Base-by-base conservation (phyloP, 2,888 invertebrate species). In the Gymnoscelis rufifasciata region DNA sequence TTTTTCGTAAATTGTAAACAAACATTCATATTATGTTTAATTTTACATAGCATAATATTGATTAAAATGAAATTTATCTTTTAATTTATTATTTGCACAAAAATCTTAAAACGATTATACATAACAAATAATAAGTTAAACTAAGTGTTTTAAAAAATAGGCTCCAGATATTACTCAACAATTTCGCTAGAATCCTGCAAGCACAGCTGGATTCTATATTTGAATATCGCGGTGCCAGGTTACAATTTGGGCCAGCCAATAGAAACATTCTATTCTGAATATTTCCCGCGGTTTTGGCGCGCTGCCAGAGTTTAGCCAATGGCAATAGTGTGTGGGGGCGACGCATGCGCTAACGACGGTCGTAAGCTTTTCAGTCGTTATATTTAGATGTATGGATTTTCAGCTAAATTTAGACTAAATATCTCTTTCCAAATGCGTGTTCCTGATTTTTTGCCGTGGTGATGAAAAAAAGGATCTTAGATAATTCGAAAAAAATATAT, bases 151-250 rank as follows among this genome's bases (percentile, higher is more conserved):
- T n/a, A n/a, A n/a, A n/a, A n/a, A n/a, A n/a, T n/a, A n/a, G 5
- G 19, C 19, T 19, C 2, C 19, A 5, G 2, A 19, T 3, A 5
- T 19, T 19, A 7, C 29, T 29, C 29, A 13, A 10, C 3, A 28
- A 30, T 23, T 33, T 31, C 28, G 33, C 36, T 11, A 48, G 24
- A 55, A 64, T 71, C 73, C 72, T 68, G 68, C 72, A 74, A 74
- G 66, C 62, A 55, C 53, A 64, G 66, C 60, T 68, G 63, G 66
- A 64, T 70, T 86, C 87, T 88, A 88, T 88, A 87, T 87, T 88
- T 81, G 80, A 87, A 87, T 83, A 82, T 73, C 80, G 87, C 86
- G 87, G 87, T 86, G 87, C 86, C 83, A 74, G 82, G 80, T 86
- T 87, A 72, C 84, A 76, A 64, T 72, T 71, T 70, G 51, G 66